Evolutionary conservation across 2,797 vertebrate genomes (phyloP), one percentile per base, ranked within the genome.

Genomic region (Bovichtus variegatus): DNA sequence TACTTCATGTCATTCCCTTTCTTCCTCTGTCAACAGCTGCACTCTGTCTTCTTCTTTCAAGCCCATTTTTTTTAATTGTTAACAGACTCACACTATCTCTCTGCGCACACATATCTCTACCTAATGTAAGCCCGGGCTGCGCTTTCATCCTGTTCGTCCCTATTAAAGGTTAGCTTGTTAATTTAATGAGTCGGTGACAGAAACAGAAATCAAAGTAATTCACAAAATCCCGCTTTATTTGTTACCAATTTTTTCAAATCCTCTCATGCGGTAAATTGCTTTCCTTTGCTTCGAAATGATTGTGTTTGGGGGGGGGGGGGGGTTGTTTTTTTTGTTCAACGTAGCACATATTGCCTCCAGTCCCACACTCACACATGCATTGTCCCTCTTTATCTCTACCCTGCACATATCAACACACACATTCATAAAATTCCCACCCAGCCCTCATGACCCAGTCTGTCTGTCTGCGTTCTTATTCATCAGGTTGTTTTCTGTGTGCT

Each of bases 221-320:
- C 60, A 44, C 41, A 44, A 71, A 89, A 66, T 75, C 36, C 41
- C 0, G 11, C 44, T 82, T 89, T 79, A 79, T 81, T 79, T 38
- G 63, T 80, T 66, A 44, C 29, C 25, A 44, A 23, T 31, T 75
- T 78, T 85, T 59, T 75, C 78, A 61, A 71, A 87, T 65, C 51
- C 55, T 71, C 46, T 87, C 80, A 78, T 84, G 87, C 66, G 5
- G 61, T 67, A 89, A 90, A 91, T 89, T 91, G 84, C 77, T 89
- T 89, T 86, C 55, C 67, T 76, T 72, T 87, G 63, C 80, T 76
- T 64, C 31, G 72, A 81, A 85, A 75, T 73, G 3, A 75, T 78
- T 81, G 76, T 74, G 57, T 81, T 84, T 79, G 58, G 59, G 64
- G 31, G 34, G 31, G 7, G 7, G 31, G 8, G n/a, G n/a, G n/a